Conservation (phyloP, 30 jellyfish, hydroid and myxozoan species). For the Hydra vulgaris region DNA sequence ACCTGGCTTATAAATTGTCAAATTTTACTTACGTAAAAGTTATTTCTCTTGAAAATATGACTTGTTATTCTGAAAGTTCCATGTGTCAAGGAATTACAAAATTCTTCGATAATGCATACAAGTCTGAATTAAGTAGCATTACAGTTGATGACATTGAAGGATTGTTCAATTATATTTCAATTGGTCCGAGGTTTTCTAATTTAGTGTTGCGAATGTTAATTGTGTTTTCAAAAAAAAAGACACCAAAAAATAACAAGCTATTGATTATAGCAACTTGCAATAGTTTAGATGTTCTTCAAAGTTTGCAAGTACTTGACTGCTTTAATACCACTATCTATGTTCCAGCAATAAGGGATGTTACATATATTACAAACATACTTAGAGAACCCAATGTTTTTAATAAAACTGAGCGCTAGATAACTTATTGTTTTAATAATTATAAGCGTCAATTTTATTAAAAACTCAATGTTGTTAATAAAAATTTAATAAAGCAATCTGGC, state of each 20-base stretch:
- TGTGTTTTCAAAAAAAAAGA: constrained; percentile 72
- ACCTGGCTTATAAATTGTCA: constrained; percentile 69
- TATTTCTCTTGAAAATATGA: constrained; percentile 93
- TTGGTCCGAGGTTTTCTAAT: constrained; percentile 95
- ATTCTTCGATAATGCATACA: constrained; percentile 90
- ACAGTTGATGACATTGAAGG: constrained; percentile 97
- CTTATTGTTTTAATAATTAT: too few species aligned
- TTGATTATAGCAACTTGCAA: constrained; percentile 87
- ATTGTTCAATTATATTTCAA: constrained; percentile 81
- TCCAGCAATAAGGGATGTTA: constrained; percentile 46
- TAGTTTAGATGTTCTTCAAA: constrained; percentile 60
- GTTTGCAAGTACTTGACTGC: constrained; percentile 52
- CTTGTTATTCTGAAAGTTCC: constrained; percentile 88
- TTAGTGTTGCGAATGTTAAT: constrained; percentile 76
- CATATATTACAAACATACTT: constrained; percentile 37
- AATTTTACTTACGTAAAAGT: constrained; percentile 85
- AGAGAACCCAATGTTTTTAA: constrained; percentile 29
- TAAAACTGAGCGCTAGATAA: constrained; percentile 3
- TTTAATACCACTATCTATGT: constrained; percentile 81
- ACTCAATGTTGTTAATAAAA: constrained; percentile 62
- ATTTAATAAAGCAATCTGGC: constrained; percentile 47
- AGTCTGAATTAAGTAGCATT: constrained; percentile 89
- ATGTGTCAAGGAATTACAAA: constrained; percentile 88
- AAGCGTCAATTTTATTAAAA: too few species aligned
- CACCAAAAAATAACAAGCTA: constrained; percentile 65